Conservation (phyloP, 2,113 vertebrate species). For the Craseonycteris thonglongyai region DNA sequence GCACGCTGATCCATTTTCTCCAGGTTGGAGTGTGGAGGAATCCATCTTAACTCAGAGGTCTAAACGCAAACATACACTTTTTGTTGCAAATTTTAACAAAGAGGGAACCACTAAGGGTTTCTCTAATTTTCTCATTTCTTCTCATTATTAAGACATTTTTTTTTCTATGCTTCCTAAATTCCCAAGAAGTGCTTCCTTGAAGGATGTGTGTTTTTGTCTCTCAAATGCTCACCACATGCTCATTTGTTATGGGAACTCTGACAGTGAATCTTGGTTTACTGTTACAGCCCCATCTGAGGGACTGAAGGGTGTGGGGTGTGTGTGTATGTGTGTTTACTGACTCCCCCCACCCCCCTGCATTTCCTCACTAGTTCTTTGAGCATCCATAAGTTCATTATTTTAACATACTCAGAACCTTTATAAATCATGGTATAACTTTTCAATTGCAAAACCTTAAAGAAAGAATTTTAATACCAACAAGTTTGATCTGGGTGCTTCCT, state of each 20-base stretch:
- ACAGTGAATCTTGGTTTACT: slow-evolving; percentile 12
- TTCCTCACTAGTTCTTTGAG: neutral
- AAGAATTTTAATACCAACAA: neutral
- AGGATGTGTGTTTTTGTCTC: neutral
- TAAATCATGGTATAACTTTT: neutral
- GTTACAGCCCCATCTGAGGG: neutral
- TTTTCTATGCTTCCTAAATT: slow-evolving; percentile 20
- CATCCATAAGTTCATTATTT: neutral
- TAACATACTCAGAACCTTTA: neutral
- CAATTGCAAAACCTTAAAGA: neutral
- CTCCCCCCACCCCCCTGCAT: neutral
- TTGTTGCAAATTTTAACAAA: slow-evolving; percentile 28
- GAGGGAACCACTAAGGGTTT: slow-evolving; percentile 5
- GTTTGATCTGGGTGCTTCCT: neutral
- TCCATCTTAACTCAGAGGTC: slow-evolving; percentile 57
- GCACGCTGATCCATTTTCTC: slow-evolving; percentile 65
- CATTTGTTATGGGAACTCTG: neutral
- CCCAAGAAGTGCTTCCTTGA: neutral
- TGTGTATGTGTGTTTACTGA: neutral
- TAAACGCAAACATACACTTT: neutral
- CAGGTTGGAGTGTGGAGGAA: slow-evolving; percentile 69
- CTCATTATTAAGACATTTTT: slow-evolving; percentile 26
- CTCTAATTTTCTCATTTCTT: slow-evolving; percentile 29
- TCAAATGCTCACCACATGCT: slow-evolving; percentile 53
- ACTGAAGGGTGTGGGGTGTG: neutral